Base-by-base conservation (phyloP, 1,140 invertebrate genomes). In the Scaptomyza hsui region DNA sequence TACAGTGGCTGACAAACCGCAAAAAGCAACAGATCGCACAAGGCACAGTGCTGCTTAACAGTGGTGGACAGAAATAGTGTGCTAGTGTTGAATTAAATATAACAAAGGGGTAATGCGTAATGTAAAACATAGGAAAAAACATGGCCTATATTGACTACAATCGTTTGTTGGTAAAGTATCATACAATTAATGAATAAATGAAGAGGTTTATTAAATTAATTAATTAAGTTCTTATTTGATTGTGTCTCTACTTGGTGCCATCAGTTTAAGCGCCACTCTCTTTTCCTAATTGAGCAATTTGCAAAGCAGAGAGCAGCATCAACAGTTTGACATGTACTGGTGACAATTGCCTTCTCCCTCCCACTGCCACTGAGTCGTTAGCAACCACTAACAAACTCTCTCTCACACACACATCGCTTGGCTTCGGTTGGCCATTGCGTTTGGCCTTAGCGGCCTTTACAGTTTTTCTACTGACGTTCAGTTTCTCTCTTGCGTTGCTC, bases 401-500 rank as follows among this genome's bases (percentile, higher is more conserved):
- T 35, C 60, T 37, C 49, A 37, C 37, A 51, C 29, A 7, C 3
- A 42, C 13, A 57, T 49, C 61, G 49, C 55, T 51, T 16, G 29
- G 13, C 19, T 55, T 37, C 12, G 74, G 72, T 76, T 76, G 74
- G 74, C 71, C 71, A 76, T 76, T 68, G 63, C 57, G 63, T 65
- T 72, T 70, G 57, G 44, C 29, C 56, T 67, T 12, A 53, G 19
- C 51, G 51, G 52, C 61, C 39, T 61, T 51, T 47, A 35, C 52
- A 4, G 12, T 37, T 37, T 78, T 55, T 60, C 64, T 60, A 32
- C 37, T 47, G 18, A 53, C 41, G 44, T 45, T 77, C 44, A 68
- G 78, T 74, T 44, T 68, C 63, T 75, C 72, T 72, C 62, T 81
- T 67, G 78, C 75, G 64, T 74, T 88, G 75, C 72, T 73, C 70